phyloP scores from a whole-genome alignment of 53 echinoderm and acorn worm genomes.

The Patiria pectinifera region DNA sequence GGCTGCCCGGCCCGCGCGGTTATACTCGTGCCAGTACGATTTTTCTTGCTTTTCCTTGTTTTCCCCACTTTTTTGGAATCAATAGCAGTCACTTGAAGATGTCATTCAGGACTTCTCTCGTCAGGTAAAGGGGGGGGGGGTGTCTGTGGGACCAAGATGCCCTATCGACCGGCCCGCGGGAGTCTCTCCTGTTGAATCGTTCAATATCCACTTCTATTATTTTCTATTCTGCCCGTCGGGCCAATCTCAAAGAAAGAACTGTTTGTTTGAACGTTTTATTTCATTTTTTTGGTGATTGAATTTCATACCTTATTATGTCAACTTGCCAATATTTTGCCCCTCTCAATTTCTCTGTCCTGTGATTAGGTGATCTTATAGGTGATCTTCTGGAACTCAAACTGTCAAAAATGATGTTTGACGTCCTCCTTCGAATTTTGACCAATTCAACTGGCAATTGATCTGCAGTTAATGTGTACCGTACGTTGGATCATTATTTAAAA shows the following conservation, averaged over 20 bases:
- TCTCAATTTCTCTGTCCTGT: not conserved
- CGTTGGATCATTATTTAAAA: no score
- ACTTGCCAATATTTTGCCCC: not conserved
- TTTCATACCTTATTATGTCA: not conserved
- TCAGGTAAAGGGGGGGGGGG: not conserved
- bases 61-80: conserved; percentile 8
- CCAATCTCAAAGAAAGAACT: not conserved
- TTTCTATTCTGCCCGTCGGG: not conserved
- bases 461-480: no score
- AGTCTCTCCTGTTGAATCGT: conserved; percentile 10
- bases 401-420: not conserved
- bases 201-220: conserved; percentile 32
- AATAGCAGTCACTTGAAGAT: conserved; percentile 57
- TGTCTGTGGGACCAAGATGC: not conserved
- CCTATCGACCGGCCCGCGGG: conserved; percentile 6
- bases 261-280: not conserved
- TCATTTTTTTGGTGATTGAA: not conserved
- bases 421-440: not conserved
- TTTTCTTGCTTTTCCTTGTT: conserved; percentile 29
- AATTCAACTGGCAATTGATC: no score
- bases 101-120: conserved; percentile 36
- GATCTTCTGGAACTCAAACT: not conserved
- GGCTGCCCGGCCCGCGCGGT: not conserved
- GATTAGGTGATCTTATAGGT: not conserved
- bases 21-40: conserved; percentile 19